Base-by-base conservation (phyloP, 2,888 invertebrate species). In the Sthenelais limicola region DNA sequence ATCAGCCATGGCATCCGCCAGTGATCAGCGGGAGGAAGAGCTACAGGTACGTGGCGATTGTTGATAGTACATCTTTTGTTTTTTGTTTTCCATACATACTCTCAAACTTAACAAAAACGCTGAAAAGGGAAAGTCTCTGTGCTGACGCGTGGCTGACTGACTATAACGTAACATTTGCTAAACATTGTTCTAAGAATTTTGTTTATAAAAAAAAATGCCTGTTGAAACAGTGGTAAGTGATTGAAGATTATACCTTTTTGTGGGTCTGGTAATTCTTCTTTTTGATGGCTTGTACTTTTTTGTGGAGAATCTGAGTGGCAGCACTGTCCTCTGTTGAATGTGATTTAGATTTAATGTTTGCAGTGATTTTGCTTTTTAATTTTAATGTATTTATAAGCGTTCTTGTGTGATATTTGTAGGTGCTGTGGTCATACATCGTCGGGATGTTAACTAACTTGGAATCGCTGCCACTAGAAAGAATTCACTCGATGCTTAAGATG, bases 381-480 rank as follows among this genome's bases (percentile, higher is more conserved):
- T 51, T n/a, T n/a, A 80, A n/a, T n/a, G n/a, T n/a, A n/a, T n/a
- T n/a, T n/a, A n/a, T n/a, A n/a, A n/a, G n/a, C n/a, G n/a, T n/a
- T n/a, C n/a, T n/a, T n/a, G n/a, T n/a, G n/a, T n/a, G n/a, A n/a
- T n/a, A 73, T 80, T 83, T 88, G 48, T 84, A 91, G 91, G 92
- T 93, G 56, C 96, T 97, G 88, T 98, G 98, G 98, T 95, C 96
- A 0, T 98, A 97, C 84, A 96, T 98, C 81, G 94, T 96, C 56
- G 97, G 97, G 24, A 98, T 98, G 98, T 89, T 98, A 73, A 96
- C 96, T 15, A 98, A 98, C 89, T 89, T 98, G 77, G 96, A 97
- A 82, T 94, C 94, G 0, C 90, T 97, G 84, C 94, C 96, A 0
- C 89, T 97, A 77, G 97, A 97, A 80, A 90, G 97, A 70, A 97